These are phyloP conservation scores for Odontophorus gujanensis DNA, from an alignment of 2,113 vertebrate species.

Conservation along the genomic window DNA sequence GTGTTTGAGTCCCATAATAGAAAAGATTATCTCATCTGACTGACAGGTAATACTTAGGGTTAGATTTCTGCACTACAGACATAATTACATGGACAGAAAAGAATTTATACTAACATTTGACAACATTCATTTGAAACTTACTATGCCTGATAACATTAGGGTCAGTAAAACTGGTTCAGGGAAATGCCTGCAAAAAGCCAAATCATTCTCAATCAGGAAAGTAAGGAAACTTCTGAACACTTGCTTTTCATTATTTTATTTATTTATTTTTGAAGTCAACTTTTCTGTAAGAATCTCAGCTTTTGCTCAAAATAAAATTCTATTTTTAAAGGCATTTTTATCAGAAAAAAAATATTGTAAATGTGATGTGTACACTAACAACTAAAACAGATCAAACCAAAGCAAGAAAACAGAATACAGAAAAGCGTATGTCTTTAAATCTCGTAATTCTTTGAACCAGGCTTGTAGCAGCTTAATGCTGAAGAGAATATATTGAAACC, in stretches of 20 bases:
- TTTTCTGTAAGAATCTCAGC: neutral
- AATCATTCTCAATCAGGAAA: neutral
- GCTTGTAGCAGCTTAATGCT: neutral
- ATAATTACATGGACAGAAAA: neutral
- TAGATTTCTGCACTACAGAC: conserved; percentile 13
- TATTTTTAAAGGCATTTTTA: neutral
- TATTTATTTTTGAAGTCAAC: neutral
- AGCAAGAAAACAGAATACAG: neutral
- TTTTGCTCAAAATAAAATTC: neutral
- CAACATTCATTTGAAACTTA: neutral
- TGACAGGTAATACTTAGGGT: conserved; percentile 13
- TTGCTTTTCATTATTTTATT: neutral
- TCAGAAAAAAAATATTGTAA: neutral
- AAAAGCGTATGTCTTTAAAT: neutral
- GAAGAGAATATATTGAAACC: neutral
- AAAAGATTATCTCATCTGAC: neutral
- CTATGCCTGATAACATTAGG: neutral
- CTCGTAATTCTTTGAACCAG: neutral
- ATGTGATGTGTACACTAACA: neutral
- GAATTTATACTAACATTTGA: conserved; percentile 14
- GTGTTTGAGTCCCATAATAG: neutral
- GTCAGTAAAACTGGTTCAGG: neutral
- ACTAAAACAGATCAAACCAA: neutral
- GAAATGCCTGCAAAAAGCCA: neutral
- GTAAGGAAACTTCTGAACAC: neutral